Percentiles rank a stretch among this genome's conserved stretches.
These are phyloP conservation scores for Imbricaverruca yamaguchii DNA, from an alignment of 2,888 invertebrate genomes.

Conservation along the genomic window DNA sequence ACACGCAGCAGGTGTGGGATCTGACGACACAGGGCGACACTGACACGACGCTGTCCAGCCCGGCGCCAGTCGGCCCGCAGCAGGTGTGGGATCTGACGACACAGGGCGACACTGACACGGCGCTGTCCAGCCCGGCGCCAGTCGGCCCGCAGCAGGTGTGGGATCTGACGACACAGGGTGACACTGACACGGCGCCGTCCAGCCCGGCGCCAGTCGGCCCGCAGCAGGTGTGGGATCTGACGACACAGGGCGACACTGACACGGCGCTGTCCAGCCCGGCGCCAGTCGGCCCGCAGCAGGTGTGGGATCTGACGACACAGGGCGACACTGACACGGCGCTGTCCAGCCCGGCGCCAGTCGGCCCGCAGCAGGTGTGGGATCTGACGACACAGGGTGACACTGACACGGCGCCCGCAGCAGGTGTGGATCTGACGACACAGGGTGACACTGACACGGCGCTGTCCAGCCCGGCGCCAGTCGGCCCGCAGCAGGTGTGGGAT, in stretches of 20 bases:
- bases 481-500: neutral
- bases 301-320: too few species aligned
- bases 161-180: neutral
- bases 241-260: neutral
- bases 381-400: neutral
- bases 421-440: neutral
- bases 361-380: neutral
- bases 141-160: neutral
- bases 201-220: neutral
- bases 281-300: too few species aligned
- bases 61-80: neutral
- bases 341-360: too few species aligned
- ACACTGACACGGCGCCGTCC: neutral
- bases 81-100: neutral
- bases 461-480: too few species aligned
- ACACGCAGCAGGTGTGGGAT: conserved; percentile 8
- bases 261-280: neutral
- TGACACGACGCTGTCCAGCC: neutral
- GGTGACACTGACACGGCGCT: neutral
- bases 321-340: too few species aligned
- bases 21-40: neutral
- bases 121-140: too few species aligned
- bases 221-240: neutral
- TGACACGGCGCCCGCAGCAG: neutral
- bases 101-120: neutral